These are phyloP conservation scores for Cirrhinus mrigala DNA, from an alignment of 2,797 vertebrate genomes.

Conservation along the genomic window DNA sequence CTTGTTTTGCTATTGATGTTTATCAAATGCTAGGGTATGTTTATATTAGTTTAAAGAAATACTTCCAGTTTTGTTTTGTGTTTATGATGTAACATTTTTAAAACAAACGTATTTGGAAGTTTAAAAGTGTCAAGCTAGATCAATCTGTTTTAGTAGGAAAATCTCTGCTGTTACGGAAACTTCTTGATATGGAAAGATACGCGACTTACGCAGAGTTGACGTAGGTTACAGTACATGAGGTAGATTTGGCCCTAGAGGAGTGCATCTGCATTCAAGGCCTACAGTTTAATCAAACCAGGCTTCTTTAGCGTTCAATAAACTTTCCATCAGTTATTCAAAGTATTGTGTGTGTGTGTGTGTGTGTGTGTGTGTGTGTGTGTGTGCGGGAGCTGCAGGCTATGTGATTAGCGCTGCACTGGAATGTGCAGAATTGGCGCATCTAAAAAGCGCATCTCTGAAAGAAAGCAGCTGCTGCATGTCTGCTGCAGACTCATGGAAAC, in stretches of 20 bases:
- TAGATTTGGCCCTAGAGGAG: neutral
- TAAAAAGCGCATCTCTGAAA: slow-evolving; percentile 13
- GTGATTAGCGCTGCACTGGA: slow-evolving; percentile 15
- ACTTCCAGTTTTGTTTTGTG: neutral
- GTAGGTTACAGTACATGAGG: neutral
- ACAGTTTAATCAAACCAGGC: neutral
- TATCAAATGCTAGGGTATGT: neutral
- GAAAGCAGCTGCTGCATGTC: slow-evolving; percentile 18
- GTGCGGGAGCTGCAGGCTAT: neutral
- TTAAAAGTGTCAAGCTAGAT: neutral
- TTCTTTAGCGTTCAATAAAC: neutral
- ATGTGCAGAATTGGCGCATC: slow-evolving; percentile 43
- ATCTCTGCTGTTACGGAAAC: neutral
- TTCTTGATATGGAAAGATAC: slow-evolving; percentile 7
- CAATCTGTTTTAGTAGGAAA: neutral
- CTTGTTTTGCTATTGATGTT: neutral
- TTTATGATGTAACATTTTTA: neutral
- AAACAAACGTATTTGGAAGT: neutral
- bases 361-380: neutral
- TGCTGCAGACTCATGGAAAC: slow-evolving; percentile 8
- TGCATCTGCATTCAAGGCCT: slow-evolving; percentile 4
- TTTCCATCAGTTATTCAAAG: neutral
- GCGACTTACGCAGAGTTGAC: neutral
- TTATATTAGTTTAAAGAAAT: neutral
- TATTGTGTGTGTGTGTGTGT: slow-evolving; percentile 1